Percentiles rank a stretch among this genome's conserved stretches.
These are phyloP conservation scores for Phyllopteryx taeniolatus DNA, from an alignment of 2,113 vertebrate species.

Conservation along the genomic window DNA sequence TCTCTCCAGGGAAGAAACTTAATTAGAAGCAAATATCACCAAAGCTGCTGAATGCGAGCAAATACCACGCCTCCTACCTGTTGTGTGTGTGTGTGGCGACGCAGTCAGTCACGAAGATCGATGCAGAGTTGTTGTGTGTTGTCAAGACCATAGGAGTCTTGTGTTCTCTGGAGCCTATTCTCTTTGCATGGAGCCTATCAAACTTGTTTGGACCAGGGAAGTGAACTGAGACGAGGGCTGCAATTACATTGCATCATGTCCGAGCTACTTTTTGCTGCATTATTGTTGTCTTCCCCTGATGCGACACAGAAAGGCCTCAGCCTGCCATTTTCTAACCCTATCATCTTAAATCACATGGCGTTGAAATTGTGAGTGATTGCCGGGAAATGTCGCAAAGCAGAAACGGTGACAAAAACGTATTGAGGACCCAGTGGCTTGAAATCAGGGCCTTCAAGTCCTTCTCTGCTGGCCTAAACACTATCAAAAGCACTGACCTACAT, in stretches of 20 bases:
- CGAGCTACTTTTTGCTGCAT: not conserved
- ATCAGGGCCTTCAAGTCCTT: no score
- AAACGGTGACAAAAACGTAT: not conserved
- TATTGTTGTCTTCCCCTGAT: not conserved
- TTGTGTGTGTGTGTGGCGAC: constrained; percentile 34
- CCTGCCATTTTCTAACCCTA: not conserved
- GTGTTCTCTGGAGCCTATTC: constrained; percentile 7
- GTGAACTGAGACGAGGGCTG: not conserved
- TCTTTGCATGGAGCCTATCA: not conserved
- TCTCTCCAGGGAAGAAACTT: constrained; percentile 67
- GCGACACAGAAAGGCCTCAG: not conserved
- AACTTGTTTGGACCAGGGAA: not conserved
- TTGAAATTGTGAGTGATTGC: not conserved
- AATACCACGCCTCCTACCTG: constrained; percentile 53
- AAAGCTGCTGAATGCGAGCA: constrained; percentile 52
- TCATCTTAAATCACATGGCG: not conserved
- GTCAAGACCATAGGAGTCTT: constrained; percentile 42
- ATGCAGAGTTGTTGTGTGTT: constrained; percentile 58
- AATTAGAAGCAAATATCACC: constrained; percentile 80
- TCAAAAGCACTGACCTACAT: no score
- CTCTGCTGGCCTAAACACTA: no score
- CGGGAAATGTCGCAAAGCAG: not conserved
- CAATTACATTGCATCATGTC: not conserved
- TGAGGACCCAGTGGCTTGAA: not conserved
- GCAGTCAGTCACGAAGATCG: constrained; percentile 44